These are phyloP conservation scores for Megalopta genalis DNA, from an alignment of 1,140 invertebrate species.

Conservation along the genomic window DNA sequence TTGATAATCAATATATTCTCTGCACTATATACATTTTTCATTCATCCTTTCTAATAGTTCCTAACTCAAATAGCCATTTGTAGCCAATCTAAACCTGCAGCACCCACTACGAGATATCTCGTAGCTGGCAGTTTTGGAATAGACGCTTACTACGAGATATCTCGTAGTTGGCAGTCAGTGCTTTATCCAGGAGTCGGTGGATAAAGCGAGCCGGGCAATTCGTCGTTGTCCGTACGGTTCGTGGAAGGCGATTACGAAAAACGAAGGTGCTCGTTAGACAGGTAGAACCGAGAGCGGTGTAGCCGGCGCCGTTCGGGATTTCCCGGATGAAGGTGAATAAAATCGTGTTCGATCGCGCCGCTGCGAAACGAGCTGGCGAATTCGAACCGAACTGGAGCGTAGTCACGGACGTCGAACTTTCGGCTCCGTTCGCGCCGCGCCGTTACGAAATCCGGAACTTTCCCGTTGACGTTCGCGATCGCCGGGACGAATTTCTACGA, in stretches of 20 bases:
- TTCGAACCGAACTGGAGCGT: constrained; percentile 37
- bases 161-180: no score
- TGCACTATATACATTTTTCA: no score
- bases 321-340: constrained; percentile 44
- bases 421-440: constrained; percentile 36
- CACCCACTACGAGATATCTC: no score
- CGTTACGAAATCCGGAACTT: constrained; percentile 61
- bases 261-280: neutral
- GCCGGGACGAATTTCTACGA: constrained; percentile 45
- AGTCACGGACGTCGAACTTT: constrained; percentile 55
- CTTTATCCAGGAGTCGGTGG: no score
- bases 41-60: no score
- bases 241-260: neutral
- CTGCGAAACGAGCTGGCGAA: constrained; percentile 52
- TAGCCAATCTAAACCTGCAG: no score
- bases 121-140: no score
- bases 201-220: no score
- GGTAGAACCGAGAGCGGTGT: neutral
- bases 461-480: constrained; percentile 46
- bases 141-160: no score
- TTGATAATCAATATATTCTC: no score
- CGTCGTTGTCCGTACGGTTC: no score
- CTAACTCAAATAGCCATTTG: no score
- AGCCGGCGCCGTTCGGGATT: constrained; percentile 24
- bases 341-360: constrained; percentile 50